These are phyloP conservation scores for Habrosyne pyritoides DNA, from an alignment of 2,888 invertebrate species.

Conservation along the genomic window DNA sequence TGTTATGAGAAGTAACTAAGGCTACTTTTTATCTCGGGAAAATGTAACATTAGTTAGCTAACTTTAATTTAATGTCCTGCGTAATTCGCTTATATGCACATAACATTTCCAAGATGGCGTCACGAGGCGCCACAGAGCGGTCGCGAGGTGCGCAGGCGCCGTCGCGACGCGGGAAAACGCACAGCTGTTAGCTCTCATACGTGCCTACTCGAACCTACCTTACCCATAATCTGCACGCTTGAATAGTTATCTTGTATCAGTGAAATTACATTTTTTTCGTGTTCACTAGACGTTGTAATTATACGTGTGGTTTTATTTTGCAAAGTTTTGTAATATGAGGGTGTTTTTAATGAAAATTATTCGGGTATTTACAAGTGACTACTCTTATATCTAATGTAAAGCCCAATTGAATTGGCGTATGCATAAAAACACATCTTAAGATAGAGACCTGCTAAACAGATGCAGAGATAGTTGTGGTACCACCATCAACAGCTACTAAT, in stretches of 20 bases:
- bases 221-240: not conserved
- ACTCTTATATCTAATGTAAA: too few relatives aligned
- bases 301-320: not conserved
- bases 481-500: too few relatives aligned
- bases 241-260: slow-evolving; percentile 6
- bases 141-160: slow-evolving; percentile 45
- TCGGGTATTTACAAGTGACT: too few relatives aligned
- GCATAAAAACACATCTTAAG: too few relatives aligned
- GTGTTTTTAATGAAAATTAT: too few relatives aligned
- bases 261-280: slow-evolving; percentile 24
- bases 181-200: slow-evolving; percentile 19
- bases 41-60: too few relatives aligned
- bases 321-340: not conserved
- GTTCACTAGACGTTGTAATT: not conserved
- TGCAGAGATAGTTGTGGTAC: too few relatives aligned
- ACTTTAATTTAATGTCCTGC: not conserved
- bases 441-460: too few relatives aligned
- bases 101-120: slow-evolving; percentile 28
- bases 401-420: too few relatives aligned
- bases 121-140: slow-evolving; percentile 29
- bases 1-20: too few relatives aligned
- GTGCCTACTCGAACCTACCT: slow-evolving; percentile 9
- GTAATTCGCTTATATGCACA: not conserved
- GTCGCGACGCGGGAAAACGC: slow-evolving; percentile 57
- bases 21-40: too few relatives aligned